Percentiles rank a stretch among this genome's conserved stretches.
Conservation (phyloP, 1,140 invertebrate genomes). For the Drosophila murphyi region DNA sequence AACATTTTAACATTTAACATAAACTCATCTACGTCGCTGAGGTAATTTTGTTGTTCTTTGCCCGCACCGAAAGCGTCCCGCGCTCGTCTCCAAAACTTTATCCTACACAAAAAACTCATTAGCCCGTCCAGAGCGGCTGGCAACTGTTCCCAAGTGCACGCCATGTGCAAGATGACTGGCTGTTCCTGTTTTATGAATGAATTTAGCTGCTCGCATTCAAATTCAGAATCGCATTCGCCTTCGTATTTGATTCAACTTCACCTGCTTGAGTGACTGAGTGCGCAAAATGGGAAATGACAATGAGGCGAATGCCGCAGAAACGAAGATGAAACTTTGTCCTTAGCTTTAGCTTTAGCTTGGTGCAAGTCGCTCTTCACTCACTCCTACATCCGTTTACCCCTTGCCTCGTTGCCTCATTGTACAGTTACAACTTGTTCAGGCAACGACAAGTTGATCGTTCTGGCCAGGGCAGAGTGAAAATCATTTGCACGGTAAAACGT, state of each 20-base stretch:
- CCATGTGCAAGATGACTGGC: conserved; percentile 14
- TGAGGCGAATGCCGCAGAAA: conserved; percentile 46
- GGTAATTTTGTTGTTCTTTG: conserved; percentile 78
- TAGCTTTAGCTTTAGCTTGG: conserved; percentile 24
- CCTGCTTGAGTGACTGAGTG: conserved; percentile 36
- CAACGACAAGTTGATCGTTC: conserved; percentile 33
- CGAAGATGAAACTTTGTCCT: conserved; percentile 68
- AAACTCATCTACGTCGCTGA: conserved; percentile 43
- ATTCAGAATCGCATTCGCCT: conserved; percentile 19
- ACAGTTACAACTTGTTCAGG: conserved; percentile 69
- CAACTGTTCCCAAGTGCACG: conserved; percentile 14
- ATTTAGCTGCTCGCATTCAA: conserved; percentile 53
- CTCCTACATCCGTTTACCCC: conserved; percentile 28
- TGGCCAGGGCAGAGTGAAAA: conserved; percentile 65
- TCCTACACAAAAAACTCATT: conserved; percentile 61
- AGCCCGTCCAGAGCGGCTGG: conserved; percentile 35
- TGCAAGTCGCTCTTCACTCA: conserved; percentile 2
- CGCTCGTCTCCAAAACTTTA: conserved; percentile 12
- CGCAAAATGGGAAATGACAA: conserved; percentile 55
- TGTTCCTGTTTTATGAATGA: conserved; percentile 69
- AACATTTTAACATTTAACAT: conserved; percentile 67
- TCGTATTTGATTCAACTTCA: conserved; percentile 32
- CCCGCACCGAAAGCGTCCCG: conserved; percentile 15
- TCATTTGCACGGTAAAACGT: conserved; percentile 82
- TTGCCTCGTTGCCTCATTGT: conserved; percentile 37